phyloP scores from a whole-genome alignment of 2,113 vertebrate genomes.

The Pseudorectes ferrugineus region DNA sequence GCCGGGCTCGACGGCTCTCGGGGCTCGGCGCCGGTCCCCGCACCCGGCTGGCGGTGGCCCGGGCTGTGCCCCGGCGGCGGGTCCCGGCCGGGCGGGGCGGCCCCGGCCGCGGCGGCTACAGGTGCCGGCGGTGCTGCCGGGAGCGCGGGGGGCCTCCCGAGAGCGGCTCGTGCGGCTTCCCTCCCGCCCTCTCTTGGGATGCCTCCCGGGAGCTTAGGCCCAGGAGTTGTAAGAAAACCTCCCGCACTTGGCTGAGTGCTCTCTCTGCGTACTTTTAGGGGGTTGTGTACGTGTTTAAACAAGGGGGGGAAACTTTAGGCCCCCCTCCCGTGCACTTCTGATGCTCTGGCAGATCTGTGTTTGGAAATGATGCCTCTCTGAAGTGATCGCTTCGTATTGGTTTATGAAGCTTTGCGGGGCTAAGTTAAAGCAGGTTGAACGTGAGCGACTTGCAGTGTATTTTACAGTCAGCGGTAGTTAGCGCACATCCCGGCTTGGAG shows the following conservation, averaged over 20 bases:
- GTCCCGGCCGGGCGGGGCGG: no score
- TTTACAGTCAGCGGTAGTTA: fast-evolving
- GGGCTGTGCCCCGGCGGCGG: no score
- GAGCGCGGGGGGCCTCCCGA: background rate
- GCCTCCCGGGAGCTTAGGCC: background rate
- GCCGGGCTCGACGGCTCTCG: no score
- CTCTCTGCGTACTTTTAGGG: background rate
- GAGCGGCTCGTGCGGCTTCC: background rate
- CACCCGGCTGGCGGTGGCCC: no score
- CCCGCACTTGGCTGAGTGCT: background rate
- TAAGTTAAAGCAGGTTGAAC: background rate
- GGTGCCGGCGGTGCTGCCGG: background rate
- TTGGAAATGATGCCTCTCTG: background rate
- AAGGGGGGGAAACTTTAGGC: background rate
- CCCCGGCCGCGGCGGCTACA: background rate
- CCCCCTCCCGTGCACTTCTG: background rate
- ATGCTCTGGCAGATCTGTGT: background rate
- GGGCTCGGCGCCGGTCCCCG: no score
- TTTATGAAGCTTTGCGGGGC: background rate
- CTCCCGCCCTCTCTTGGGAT: background rate
- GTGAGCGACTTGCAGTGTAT: fast-evolving
- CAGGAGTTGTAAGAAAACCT: background rate
- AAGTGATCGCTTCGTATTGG: background rate
- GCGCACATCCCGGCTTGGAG: background rate
- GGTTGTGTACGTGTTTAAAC: background rate